Percentiles rank a stretch among this genome's conserved stretches.
Evolutionary conservation across 2,888 invertebrate species (phyloP).

Genomic region (Marasmarcha lunaedactyla): DNA sequence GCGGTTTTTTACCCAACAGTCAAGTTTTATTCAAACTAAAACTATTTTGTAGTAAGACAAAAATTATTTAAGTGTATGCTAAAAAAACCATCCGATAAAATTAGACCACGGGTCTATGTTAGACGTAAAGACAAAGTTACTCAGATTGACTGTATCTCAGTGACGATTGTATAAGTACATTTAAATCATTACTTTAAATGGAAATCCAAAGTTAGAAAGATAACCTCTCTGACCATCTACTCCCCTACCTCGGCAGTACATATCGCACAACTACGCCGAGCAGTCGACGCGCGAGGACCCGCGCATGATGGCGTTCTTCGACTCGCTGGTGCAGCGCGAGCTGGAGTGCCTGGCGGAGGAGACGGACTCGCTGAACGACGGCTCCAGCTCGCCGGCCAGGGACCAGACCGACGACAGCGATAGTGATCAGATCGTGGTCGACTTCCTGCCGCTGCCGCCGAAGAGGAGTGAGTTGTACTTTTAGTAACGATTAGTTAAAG

Average conservation of each 20-base stretch:
- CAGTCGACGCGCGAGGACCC: constrained; percentile 91
- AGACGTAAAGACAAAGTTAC: no score
- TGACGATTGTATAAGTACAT: background rate
- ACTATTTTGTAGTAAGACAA: no score
- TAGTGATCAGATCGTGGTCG: constrained; percentile 39
- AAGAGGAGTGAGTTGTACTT: constrained; percentile 34
- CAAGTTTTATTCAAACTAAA: no score
- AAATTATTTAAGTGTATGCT: no score
- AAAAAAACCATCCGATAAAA: no score
- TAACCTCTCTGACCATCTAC: no score
- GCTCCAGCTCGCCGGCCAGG: constrained; percentile 34
- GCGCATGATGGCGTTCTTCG: constrained; percentile 97
- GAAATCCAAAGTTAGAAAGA: no score
- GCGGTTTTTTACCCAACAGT: no score
- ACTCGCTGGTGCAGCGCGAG: constrained; percentile 91
- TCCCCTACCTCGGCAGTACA: constrained; percentile 73
- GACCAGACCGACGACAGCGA: constrained; percentile 34
- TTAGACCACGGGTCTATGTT: no score
- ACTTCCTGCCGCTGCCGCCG: constrained; percentile 42
- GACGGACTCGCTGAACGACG: constrained; percentile 48
- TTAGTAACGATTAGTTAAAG: no score
- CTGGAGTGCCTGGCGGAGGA: constrained; percentile 82
- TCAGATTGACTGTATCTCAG: background rate
- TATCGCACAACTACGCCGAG: constrained; percentile 90
- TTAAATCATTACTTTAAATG: constrained; percentile 7